Evolutionary conservation across 2,113 vertebrate species (phyloP), one percentile per base, ranked within the genome.

Genomic region (Hypomesus transpacificus): DNA sequence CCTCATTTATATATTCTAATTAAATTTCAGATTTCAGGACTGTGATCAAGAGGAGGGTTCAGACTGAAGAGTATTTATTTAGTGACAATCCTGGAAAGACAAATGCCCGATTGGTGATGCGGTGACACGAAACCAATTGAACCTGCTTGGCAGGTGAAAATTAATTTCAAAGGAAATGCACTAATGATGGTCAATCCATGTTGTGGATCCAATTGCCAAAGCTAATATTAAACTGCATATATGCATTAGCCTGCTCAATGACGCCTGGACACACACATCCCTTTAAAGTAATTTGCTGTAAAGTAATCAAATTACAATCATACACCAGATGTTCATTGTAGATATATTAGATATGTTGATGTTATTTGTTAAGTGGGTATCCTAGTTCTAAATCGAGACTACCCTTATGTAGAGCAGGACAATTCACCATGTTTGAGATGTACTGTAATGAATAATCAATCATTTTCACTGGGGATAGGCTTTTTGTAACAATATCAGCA

Each of bases 121-220:
- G 56, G 77, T 67, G 74, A 72, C 86, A 90, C 78, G 73, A 74
- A 90, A 91, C 87, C 85, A 89, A 84, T 88, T 87, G 77, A 87
- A 78, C 74, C 71, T 62, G 39, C 73, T 17, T 79, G 73, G 61
- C 78, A 89, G 83, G 84, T 78, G 80, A 81, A 82, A 71, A 85
- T 87, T 75, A 69, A 88, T 86, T 84, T 82, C 77, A 81, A 73
- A 76, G 28, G 78, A 83, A 80, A 75, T 46, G 65, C 79, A 72
- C 84, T 85, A 83, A 87, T 80, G 71, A 80, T 82, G 80, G 77
- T 75, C 79, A 84, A 80, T 75, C 74, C 72, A 77, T 70, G 56
- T 70, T 70, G 56, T 70, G 57, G 46, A 75, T 85, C 62, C 81
- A 86, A 87, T 79, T 80, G 78, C 78, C 68, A 69, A 78, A 80